Percentiles rank a stretch among this genome's conserved stretches.
Evolutionary conservation across 2,888 invertebrate species (phyloP).

Genomic region (Hybos culiciformis): DNA sequence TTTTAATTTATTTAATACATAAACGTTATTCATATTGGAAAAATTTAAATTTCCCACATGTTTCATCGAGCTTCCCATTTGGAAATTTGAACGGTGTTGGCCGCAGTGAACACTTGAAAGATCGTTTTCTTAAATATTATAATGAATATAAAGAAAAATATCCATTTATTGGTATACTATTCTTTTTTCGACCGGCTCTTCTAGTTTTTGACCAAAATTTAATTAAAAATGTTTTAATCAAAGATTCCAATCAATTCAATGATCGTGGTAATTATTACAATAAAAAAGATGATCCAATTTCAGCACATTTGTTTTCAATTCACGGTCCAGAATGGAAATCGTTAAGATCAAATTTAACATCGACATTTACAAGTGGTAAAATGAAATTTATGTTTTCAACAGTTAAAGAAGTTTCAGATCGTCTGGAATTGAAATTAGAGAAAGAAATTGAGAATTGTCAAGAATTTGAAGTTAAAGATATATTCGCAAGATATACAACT

Average conservation of each 20-base stretch:
- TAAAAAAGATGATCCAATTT: slow-evolving; percentile 23
- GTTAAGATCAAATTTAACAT: slow-evolving; percentile 34
- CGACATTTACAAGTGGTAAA: slow-evolving; percentile 39
- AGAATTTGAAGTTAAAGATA: slow-evolving; percentile 25
- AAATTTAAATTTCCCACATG: neutral
- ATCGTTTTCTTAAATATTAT: neutral
- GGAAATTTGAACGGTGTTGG: neutral
- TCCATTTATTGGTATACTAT: slow-evolving; percentile 12
- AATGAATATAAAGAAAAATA: neutral
- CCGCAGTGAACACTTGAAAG: neutral
- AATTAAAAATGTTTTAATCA: slow-evolving; percentile 27
- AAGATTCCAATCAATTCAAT: slow-evolving; percentile 31
- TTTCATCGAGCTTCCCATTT: neutral
- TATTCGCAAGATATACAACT: slow-evolving; percentile 29
- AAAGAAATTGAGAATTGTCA: slow-evolving; percentile 1
- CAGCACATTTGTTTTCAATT: slow-evolving; percentile 25
- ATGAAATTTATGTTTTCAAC: slow-evolving; percentile 37
- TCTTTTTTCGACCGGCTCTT: slow-evolving; percentile 21
- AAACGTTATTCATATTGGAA: slow-evolving; percentile 1
- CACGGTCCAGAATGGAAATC: slow-evolving; percentile 35
- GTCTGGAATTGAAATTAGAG: slow-evolving; percentile 12
- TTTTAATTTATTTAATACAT: neutral
- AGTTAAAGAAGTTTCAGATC: slow-evolving; percentile 21
- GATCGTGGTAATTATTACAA: slow-evolving; percentile 23
- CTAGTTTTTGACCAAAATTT: slow-evolving; percentile 26